These are phyloP conservation scores for Macrotus californicus DNA, from an alignment of 2,113 vertebrate genomes.

Conservation along the genomic window DNA sequence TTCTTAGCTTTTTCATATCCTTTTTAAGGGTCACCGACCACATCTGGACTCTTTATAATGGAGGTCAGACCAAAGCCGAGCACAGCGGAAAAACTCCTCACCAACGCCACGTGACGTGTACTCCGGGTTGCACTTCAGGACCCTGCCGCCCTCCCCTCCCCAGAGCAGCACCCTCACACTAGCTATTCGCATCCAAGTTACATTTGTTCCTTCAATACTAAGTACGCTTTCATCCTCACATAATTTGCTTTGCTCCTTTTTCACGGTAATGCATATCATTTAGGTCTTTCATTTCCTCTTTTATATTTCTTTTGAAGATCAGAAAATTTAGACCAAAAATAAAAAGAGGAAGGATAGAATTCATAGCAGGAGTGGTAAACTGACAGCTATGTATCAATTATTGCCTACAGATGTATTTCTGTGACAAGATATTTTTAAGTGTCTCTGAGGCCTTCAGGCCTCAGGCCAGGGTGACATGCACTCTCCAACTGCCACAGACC, in stretches of 20 bases:
- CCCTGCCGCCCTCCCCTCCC: not conserved
- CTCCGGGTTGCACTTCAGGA: not conserved
- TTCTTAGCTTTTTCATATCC: not conserved
- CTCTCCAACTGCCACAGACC: not conserved
- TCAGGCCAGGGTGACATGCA: not conserved
- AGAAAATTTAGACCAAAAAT: not conserved
- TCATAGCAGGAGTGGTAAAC: not conserved
- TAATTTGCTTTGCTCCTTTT: not conserved
- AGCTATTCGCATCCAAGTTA: not conserved
- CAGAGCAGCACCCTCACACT: not conserved
- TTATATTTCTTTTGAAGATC: not conserved
- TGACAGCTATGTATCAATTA: not conserved
- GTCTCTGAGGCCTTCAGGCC: not conserved
- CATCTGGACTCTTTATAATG: not conserved
- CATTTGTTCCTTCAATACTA: not conserved
- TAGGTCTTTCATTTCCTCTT: not conserved
- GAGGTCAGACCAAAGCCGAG: not conserved
- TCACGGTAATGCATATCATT: not conserved
- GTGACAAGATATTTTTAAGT: not conserved
- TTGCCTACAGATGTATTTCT: not conserved
- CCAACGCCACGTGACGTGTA: too few species aligned
- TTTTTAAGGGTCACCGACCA: not conserved
- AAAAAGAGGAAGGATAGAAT: fast-evolving
- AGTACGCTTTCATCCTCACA: not conserved
- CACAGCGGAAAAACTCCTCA: not conserved